These are phyloP conservation scores for Clarias macrocephalus DNA, from an alignment of 2,113 vertebrate genomes.

Conservation along the genomic window DNA sequence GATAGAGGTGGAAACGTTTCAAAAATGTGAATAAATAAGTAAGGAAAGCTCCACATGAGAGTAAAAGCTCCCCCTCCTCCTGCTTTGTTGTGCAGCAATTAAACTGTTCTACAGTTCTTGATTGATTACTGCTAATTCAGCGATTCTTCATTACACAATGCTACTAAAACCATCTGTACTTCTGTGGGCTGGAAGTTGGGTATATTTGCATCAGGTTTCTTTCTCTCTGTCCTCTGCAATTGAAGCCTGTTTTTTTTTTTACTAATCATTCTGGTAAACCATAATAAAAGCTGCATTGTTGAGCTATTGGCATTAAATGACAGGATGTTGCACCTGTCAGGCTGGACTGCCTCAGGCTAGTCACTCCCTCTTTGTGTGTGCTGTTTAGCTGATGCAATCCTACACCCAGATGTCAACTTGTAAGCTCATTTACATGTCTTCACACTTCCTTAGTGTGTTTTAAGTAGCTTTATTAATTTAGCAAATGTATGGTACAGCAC, in stretches of 20 bases:
- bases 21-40: not conserved
- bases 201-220: not conserved
- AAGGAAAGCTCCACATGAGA: not conserved
- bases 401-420: constrained; percentile 56
- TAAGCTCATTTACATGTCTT: constrained; percentile 31
- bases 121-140: not conserved
- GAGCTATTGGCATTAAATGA: not conserved
- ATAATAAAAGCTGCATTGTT: not conserved
- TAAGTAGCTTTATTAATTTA: not conserved
- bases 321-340: constrained; percentile 52
- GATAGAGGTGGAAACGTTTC: not conserved
- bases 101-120: not conserved
- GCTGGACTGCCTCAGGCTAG: not conserved
- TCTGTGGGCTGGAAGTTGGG: not conserved
- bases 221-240: not conserved
- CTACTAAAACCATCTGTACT: not conserved
- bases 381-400: constrained; percentile 67
- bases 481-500: not conserved
- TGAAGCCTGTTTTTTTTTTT: not conserved
- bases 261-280: not conserved
- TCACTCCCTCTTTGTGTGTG: constrained; percentile 31
- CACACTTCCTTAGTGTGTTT: constrained; percentile 1
- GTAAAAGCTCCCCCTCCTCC: not conserved
- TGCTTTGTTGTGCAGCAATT: not conserved
- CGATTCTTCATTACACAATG: not conserved